Base-by-base conservation (phyloP, 2,113 vertebrate genomes). In the Siniperca knerii region DNA sequence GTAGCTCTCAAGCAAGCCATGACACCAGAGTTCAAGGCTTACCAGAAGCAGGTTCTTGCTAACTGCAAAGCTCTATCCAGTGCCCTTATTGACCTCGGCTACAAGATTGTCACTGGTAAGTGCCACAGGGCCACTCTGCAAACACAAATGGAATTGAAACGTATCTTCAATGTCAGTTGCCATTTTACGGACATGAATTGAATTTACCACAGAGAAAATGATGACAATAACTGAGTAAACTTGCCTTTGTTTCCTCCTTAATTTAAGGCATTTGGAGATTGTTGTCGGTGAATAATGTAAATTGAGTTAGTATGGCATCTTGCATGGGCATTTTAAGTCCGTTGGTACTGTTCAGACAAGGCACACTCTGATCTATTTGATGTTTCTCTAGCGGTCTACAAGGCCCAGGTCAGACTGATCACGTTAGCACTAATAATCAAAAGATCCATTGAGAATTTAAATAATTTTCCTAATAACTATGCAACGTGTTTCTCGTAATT, bases 1-100 rank as follows among this genome's bases (percentile, higher is more conserved):
- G 98, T 99, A 6, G 96, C 98, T 0, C 94, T 99, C 89, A 97
- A 95, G 76, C 98, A 99, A 92, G 97, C 98, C 81, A 94, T 97
- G 95, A 97, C 96, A 0, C 95, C 96, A 0, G 98, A 99, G 90
- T 99, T 99, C 68, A 97, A 95, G 83, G 83, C 92, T 9, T 99
- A 99, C 75, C 98, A 99, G 93, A 62, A 69, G 65, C 98, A 99
- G 92, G 97, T 99, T 85, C 93, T 99, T 0, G 89, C 93, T 2
- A 99, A 99, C 90, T 99, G 98, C 95, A 96, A 75, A 81, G 95
- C 95, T 1, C 78, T 99, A 13, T 93, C 96, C 0, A 85, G 77
- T 0, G 81, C 95, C 0, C 92, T 99, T 20, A 90, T 92, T 18
- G 94, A 96, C 42, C 94, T 96, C 58, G 97, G 97, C 83, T 99